Evolutionary conservation across 2,888 invertebrate genomes (phyloP).

Genomic region (Dolomedes plantarius): DNA sequence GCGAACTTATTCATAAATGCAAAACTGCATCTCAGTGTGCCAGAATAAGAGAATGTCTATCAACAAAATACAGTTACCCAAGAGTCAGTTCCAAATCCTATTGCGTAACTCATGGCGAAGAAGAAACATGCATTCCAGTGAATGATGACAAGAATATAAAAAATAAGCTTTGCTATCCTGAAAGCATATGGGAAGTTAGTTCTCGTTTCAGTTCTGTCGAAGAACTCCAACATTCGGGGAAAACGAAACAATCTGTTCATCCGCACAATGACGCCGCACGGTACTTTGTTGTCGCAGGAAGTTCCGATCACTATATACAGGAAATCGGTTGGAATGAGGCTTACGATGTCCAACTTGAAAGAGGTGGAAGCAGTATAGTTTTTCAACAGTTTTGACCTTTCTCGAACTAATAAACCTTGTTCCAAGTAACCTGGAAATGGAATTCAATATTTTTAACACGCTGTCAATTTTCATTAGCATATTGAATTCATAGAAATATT

Average conservation of each 20-base stretch:
- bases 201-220: constrained; percentile 95
- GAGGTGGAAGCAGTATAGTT: constrained; percentile 85
- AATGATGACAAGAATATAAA: constrained; percentile 91
- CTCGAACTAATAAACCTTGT: constrained; percentile 91
- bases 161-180: constrained; percentile 81
- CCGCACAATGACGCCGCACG: constrained; percentile 90
- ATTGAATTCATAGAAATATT: no score
- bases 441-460: no score
- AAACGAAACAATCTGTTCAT: constrained; percentile 87
- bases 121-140: constrained; percentile 98
- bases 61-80: constrained; percentile 80
- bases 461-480: no score
- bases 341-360: constrained; percentile 83
- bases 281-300: constrained; percentile 77
- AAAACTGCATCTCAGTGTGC: no score
- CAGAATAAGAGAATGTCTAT: no score
- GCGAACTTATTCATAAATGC: no score
- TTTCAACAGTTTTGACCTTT: constrained; percentile 84
- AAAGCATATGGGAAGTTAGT: constrained; percentile 95
- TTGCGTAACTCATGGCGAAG: constrained; percentile 91
- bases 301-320: constrained; percentile 80
- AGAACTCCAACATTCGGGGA: constrained; percentile 92
- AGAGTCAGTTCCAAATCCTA: constrained; percentile 91
- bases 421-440: constrained; percentile 87
- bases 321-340: constrained; percentile 89